Evolutionary conservation across 2,888 invertebrate genomes (phyloP).

Genomic region (Carterocephalus palaemon): DNA sequence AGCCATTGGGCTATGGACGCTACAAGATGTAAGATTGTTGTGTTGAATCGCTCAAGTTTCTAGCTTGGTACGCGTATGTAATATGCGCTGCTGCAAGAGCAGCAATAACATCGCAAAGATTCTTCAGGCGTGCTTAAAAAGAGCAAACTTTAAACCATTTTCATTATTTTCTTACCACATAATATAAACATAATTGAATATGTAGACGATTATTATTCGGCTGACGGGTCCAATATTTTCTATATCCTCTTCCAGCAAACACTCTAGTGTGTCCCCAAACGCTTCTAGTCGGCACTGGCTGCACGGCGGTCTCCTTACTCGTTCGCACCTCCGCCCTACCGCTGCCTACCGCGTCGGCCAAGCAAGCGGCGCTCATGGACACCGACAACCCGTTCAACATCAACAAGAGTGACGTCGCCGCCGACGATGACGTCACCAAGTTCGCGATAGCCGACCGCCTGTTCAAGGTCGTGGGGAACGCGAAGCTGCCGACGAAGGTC

Average conservation of each 20-base stretch:
- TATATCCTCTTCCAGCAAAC: conserved; percentile 71
- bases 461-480: conserved; percentile 84
- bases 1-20: no score
- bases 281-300: conserved; percentile 82
- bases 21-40: no score
- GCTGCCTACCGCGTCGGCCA: conserved; percentile 67
- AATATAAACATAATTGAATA: no score
- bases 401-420: conserved; percentile 39
- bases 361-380: conserved; percentile 56
- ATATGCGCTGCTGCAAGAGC: no score
- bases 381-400: conserved; percentile 60
- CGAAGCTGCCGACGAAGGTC: conserved; percentile 84
- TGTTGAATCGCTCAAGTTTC: no score
- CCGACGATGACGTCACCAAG: conserved; percentile 76
- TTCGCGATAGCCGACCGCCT: conserved; percentile 84
- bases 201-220: no score
- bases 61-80: no score
- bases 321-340: conserved; percentile 85
- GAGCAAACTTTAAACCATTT: no score
- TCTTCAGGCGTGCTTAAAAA: no score
- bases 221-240: no score
- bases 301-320: conserved; percentile 84
- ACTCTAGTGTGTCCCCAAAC: conserved; percentile 81
- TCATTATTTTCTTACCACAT: no score
- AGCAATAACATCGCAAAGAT: no score